A percentile compares a stretch with the other conserved stretches of the same genome.
These are phyloP conservation scores for Drosophila ezoana DNA, from an alignment of 2,888 invertebrate species.

Conservation along the genomic window DNA sequence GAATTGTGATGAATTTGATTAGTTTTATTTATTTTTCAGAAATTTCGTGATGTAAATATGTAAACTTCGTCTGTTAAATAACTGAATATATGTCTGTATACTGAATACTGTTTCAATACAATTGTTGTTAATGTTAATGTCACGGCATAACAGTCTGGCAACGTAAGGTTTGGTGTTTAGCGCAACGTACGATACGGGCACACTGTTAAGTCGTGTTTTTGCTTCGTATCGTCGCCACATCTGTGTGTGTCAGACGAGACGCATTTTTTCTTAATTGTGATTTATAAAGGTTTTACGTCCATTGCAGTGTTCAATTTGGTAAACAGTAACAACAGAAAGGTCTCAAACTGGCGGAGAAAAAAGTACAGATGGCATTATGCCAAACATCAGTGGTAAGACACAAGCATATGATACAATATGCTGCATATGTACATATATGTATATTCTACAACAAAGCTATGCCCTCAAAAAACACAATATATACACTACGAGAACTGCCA, in stretches of 20 bases:
- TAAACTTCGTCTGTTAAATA: neutral
- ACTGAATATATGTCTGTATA: neutral
- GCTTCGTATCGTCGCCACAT: slow-evolving; percentile 42
- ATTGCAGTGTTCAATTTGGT: slow-evolving; percentile 19
- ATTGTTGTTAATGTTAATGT: neutral
- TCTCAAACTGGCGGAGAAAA: slow-evolving; percentile 84
- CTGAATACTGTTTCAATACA: no score
- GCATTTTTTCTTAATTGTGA: slow-evolving; percentile 32
- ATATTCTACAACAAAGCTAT: slow-evolving; percentile 23
- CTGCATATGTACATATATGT: slow-evolving; percentile 5
- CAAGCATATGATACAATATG: slow-evolving; percentile 12
- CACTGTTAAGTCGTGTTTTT: slow-evolving; percentile 49
- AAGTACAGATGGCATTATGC: slow-evolving; percentile 88
- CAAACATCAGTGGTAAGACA: slow-evolving; percentile 88
- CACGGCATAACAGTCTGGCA: slow-evolving; percentile 8
- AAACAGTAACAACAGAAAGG: slow-evolving; percentile 44
- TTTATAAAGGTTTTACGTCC: slow-evolving; percentile 25
- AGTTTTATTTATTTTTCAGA: slow-evolving; percentile 7
- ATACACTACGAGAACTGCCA: neutral
- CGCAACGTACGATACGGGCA: slow-evolving; percentile 13
- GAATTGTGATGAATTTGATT: slow-evolving; percentile 53
- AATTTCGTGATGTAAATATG: neutral
- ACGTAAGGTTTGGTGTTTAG: slow-evolving; percentile 6
- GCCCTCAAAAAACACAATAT: slow-evolving; percentile 11
- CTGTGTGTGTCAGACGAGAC: slow-evolving; percentile 35